Evolutionary conservation across 2,113 vertebrate species (phyloP).

Genomic region (Thryonomys swinderianus): DNA sequence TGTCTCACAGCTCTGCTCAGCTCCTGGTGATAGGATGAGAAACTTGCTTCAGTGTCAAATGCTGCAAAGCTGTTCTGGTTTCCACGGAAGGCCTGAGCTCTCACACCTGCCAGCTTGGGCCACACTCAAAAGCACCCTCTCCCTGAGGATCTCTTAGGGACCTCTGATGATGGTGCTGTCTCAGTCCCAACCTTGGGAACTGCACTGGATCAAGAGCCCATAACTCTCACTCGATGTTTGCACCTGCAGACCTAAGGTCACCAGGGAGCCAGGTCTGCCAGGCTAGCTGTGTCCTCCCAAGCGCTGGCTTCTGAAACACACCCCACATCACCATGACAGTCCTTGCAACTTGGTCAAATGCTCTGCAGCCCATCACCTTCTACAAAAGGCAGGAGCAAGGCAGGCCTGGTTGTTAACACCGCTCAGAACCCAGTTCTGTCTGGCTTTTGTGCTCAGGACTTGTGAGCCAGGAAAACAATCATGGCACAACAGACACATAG

Average conservation of each 20-base stretch:
- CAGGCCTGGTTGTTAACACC: background rate
- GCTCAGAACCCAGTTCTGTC: background rate
- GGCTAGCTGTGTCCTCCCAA: background rate
- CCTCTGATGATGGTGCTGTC: constrained; percentile 66
- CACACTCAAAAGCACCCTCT: constrained; percentile 30
- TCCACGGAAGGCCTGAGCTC: constrained; percentile 1
- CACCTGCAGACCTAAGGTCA: constrained; percentile 25
- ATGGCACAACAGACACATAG: background rate
- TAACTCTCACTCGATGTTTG: constrained; percentile 58
- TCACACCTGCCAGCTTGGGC: background rate
- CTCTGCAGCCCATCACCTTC: background rate
- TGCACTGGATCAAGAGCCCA: constrained; percentile 67
- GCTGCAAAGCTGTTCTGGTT: background rate
- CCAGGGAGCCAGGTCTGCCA: constrained; percentile 70
- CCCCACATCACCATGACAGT: background rate
- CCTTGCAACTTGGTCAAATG: background rate
- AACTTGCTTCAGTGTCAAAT: background rate
- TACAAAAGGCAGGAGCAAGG: background rate
- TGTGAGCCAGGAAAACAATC: constrained; percentile 10
- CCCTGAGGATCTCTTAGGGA: background rate
- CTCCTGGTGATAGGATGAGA: background rate
- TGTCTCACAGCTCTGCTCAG: background rate
- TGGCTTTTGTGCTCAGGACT: background rate
- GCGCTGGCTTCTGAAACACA: background rate
- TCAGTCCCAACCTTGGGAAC: constrained; percentile 45